These are phyloP conservation scores for Penaeus japonicus DNA, from an alignment of 1,140 invertebrate genomes.

Conservation along the genomic window DNA sequence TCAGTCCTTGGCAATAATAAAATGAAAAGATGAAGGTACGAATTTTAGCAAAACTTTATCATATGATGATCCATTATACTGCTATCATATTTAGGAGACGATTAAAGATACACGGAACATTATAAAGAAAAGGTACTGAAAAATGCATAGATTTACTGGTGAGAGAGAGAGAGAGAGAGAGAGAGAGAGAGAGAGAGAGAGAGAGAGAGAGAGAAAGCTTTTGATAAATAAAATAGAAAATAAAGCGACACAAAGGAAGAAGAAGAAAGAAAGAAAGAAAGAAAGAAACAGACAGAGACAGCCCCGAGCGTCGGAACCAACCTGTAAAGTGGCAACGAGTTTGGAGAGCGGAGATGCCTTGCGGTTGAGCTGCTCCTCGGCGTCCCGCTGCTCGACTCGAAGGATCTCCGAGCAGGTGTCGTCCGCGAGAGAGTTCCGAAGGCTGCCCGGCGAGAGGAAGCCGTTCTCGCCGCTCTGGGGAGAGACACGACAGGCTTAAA, in stretches of 20 bases:
- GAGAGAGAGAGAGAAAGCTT: neutral
- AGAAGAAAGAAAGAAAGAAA: slow-evolving; percentile 57
- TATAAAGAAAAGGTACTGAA: no score
- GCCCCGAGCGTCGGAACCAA: neutral
- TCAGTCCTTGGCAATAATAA: no score
- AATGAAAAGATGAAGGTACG: no score
- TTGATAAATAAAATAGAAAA: slow-evolving; percentile 62
- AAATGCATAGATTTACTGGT: neutral
- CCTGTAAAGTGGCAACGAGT: slow-evolving; percentile 30
- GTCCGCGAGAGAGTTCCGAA: slow-evolving; percentile 59
- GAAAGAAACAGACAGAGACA: neutral
- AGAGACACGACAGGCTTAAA: neutral
- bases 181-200: neutral
- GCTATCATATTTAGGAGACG: no score
- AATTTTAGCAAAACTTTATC: no score
- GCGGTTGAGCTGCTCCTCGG: neutral
- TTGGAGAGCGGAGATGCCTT: slow-evolving; percentile 7
- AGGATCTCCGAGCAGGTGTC: slow-evolving; percentile 61
- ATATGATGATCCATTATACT: no score
- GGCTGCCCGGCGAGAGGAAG: slow-evolving; percentile 52
- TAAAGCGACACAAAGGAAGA: slow-evolving; percentile 97
- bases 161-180: neutral
- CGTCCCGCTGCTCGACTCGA: slow-evolving; percentile 50
- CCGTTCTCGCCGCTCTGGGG: slow-evolving; percentile 41
- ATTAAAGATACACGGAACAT: no score